A percentile compares a stretch with the other conserved stretches of the same genome.
Conservation (phyloP, 2,888 invertebrate species). For the Silvanus unidentatus region DNA sequence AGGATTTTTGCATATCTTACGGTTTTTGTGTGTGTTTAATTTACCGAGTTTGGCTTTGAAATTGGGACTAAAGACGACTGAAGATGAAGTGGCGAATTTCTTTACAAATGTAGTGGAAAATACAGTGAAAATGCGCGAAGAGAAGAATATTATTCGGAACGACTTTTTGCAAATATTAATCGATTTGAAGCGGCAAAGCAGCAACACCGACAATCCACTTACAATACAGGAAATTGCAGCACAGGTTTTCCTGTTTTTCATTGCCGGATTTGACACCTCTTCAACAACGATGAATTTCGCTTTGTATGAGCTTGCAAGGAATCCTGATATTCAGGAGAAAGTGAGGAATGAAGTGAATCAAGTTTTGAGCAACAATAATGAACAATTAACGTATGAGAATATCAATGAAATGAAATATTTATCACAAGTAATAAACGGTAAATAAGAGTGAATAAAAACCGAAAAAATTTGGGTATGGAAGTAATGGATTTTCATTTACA, state of each 20-base stretch:
- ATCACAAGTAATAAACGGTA: constrained; percentile 21
- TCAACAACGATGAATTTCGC: constrained; percentile 24
- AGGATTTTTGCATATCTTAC: neutral
- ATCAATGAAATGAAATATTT: constrained; percentile 23
- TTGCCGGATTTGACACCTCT: constrained; percentile 25
- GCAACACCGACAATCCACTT: constrained; percentile 16
- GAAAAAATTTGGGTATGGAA: neutral
- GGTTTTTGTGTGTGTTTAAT: neutral
- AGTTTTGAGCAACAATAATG: constrained; percentile 17
- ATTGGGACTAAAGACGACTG: constrained; percentile 7
- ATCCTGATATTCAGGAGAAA: constrained; percentile 20
- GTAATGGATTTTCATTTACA: constrained; percentile 7
- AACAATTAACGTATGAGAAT: constrained; percentile 22
- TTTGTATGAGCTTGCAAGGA: constrained; percentile 19
- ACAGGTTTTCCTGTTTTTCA: constrained; percentile 17
- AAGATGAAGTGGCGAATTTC: constrained; percentile 5
- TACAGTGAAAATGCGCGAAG: constrained; percentile 17
- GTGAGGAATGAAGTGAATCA: constrained; percentile 17
- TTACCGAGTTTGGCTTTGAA: constrained; percentile 13
- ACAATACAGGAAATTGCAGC: constrained; percentile 22
- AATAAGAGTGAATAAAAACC: neutral
- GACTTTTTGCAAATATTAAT: constrained; percentile 26
- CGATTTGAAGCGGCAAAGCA: constrained; percentile 17
- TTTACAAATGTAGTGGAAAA: constrained; percentile 10
- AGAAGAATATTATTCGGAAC: constrained; percentile 17